Conservation (phyloP, 2,888 invertebrate genomes). For the Pristionchus mayeri region DNA sequence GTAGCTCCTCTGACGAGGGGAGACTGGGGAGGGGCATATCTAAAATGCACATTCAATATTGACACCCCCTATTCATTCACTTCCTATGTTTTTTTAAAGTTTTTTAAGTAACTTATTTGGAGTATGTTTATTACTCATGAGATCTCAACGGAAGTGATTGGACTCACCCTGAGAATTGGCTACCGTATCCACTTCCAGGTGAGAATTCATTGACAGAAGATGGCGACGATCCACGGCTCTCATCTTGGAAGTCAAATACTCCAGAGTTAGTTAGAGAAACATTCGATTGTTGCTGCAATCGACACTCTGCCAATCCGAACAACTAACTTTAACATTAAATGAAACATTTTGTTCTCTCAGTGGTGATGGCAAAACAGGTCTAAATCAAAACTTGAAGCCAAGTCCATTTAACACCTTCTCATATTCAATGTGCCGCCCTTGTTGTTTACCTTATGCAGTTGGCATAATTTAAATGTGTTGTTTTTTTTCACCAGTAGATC, state of each 20-base stretch:
- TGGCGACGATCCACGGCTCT: conserved; percentile 15
- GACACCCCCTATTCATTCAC: background rate
- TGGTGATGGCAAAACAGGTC: no score
- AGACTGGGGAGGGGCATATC: conserved; percentile 23
- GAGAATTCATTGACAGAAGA: conserved; percentile 17
- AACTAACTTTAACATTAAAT: no score
- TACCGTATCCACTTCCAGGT: background rate
- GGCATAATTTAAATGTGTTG: no score
- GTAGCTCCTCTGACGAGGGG: conserved; percentile 34
- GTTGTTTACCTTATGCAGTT: no score
- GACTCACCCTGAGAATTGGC: background rate
- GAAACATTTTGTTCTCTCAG: no score
- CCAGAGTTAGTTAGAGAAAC: background rate
- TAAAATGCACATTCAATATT: background rate
- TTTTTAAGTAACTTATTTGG: background rate
- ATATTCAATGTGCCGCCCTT: no score
- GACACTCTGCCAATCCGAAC: background rate
- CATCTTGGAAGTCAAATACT: conserved; percentile 37
- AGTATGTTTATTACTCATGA: no score
- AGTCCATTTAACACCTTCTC: no score
- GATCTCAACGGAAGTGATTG: no score
- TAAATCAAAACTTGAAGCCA: no score
- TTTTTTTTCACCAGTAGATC: no score
- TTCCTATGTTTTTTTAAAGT: no score
- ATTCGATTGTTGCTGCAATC: conserved; percentile 23